These are phyloP conservation scores for Euphydryas editha DNA, from an alignment of 2,888 invertebrate genomes.

Conservation along the genomic window DNA sequence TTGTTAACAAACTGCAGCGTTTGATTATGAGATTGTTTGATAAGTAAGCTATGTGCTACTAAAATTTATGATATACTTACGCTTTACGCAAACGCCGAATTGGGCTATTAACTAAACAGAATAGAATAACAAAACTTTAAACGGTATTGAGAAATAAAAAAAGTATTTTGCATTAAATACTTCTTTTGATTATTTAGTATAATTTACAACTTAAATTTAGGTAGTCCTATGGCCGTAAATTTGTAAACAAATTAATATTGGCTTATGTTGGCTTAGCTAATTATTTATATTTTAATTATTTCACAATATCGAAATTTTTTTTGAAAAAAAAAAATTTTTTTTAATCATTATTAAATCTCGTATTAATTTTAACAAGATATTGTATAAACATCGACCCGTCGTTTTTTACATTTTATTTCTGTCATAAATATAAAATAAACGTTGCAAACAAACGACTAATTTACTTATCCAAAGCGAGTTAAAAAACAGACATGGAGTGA, in stretches of 20 bases:
- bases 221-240: too few relatives aligned
- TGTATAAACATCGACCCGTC: not conserved
- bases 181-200: too few relatives aligned
- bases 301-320: too few relatives aligned
- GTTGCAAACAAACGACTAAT: conserved; percentile 13
- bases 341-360: too few relatives aligned
- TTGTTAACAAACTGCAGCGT: conserved; percentile 80
- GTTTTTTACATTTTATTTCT: not conserved
- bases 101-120: not conserved
- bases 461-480: conserved; percentile 36
- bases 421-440: not conserved
- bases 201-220: too few relatives aligned
- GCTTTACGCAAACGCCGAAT: not conserved
- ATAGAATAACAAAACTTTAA: not conserved
- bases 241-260: too few relatives aligned
- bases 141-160: too few relatives aligned
- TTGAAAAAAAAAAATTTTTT: too few relatives aligned
- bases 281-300: too few relatives aligned
- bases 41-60: conserved; percentile 51
- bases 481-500: conserved; percentile 53
- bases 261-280: too few relatives aligned
- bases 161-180: too few relatives aligned
- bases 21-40: conserved; percentile 75
- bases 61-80: conserved; percentile 17
- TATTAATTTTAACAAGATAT: not conserved